Conservation (phyloP, 2,797 vertebrate genomes). For the Prunella strophiata region DNA sequence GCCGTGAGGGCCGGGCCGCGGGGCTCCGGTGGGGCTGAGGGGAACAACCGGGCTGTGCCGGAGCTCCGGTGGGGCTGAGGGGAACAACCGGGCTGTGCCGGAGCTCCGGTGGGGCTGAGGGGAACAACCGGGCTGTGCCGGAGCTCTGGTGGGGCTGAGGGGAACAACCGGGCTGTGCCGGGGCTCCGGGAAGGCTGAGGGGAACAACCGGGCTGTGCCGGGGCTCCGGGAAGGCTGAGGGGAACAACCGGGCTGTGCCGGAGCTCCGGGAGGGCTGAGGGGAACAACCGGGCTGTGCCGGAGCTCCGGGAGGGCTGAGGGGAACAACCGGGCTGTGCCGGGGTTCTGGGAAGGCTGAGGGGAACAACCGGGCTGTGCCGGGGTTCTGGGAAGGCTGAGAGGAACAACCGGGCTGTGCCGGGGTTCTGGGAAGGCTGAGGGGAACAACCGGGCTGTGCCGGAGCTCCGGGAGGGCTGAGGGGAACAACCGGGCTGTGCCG, state of each 20-base stretch:
- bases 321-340: not conserved
- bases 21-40: not conserved
- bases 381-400: not conserved
- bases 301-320: not conserved
- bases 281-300: not conserved
- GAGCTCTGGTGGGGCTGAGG: too few species aligned
- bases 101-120: not conserved
- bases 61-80: not conserved
- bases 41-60: too few species aligned
- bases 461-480: too few species aligned
- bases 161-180: too few species aligned
- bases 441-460: accelerated
- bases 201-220: not conserved
- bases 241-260: not conserved
- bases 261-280: not conserved
- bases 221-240: too few species aligned
- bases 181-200: not conserved
- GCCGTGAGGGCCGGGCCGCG: not conserved
- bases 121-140: too few species aligned
- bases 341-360: too few species aligned
- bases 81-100: not conserved
- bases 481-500: accelerated
- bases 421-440: not conserved
- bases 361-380: accelerated
- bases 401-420: accelerated